phyloP scores from a whole-genome alignment of 1,140 invertebrate genomes.

The Charaxes varanes region DNA sequence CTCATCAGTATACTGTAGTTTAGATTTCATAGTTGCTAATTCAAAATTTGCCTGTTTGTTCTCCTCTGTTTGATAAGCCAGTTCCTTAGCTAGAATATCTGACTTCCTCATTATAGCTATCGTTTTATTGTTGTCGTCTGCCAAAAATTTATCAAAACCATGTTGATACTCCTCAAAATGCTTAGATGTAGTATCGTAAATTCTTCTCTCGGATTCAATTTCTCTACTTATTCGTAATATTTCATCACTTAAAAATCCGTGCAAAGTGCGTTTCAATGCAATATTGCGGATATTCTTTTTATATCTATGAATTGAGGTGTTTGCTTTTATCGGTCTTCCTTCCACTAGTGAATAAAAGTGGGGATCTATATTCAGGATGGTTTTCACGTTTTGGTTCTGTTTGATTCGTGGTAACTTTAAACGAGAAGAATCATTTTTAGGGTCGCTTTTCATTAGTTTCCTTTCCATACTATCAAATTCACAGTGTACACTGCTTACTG shows the following conservation, averaged over 20 bases:
- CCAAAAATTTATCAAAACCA: conserved; percentile 78
- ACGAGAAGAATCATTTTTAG: too few relatives aligned
- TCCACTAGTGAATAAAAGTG: conserved; percentile 76
- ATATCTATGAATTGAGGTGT: conserved; percentile 72
- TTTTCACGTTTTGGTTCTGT: too few relatives aligned
- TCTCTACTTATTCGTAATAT: conserved; percentile 77
- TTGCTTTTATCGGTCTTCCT: conserved; percentile 72
- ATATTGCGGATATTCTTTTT: conserved; percentile 75
- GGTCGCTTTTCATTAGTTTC: too few relatives aligned
- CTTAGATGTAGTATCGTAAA: conserved; percentile 73
- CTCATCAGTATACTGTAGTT: conserved; percentile 78
- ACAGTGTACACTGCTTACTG: too few relatives aligned
- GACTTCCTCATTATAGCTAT: conserved; percentile 74
- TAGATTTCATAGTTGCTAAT: conserved; percentile 70
- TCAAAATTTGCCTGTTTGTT: conserved; percentile 69
- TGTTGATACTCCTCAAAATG: conserved; percentile 74
- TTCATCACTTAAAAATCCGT: conserved; percentile 76
- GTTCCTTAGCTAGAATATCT: conserved; percentile 64
- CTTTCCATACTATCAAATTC: too few relatives aligned
- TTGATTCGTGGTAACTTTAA: too few relatives aligned
- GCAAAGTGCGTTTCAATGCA: conserved; percentile 72
- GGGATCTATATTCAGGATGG: conserved; percentile 77
- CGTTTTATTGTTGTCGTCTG: conserved; percentile 76
- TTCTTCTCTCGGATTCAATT: conserved; percentile 74
- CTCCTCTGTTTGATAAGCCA: conserved; percentile 69